Evolutionary conservation across 2,113 vertebrate genomes (phyloP), one percentile per base, ranked within the genome.

Genomic region (Poecile atricapillus): DNA sequence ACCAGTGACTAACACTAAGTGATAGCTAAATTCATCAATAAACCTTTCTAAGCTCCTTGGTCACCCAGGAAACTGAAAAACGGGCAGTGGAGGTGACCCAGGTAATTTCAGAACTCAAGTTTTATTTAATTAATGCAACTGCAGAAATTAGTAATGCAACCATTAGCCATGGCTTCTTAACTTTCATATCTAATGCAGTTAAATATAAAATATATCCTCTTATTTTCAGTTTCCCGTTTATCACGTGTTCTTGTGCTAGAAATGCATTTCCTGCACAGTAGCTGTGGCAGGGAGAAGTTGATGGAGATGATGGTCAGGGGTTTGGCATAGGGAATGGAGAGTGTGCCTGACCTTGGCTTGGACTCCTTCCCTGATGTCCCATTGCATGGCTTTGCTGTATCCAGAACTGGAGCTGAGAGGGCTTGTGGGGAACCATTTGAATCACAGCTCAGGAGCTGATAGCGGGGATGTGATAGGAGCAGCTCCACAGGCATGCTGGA

Each of bases 1-100:
- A 83, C 50, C 55, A 59, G 67, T 86, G 93, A 87, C 62, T 93
- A 91, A 59, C 63, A 55, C 31, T 55, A 91, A 85, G 78, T 82
- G 78, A 63, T 83, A 52, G 35, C 47, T 90, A 59, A 63, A 77
- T 90, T 90, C 5, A 7, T 70, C 68, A 85, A 33, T 77, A 88
- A 92, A 69, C 39, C 20, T 76, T 77, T 69, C 49, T 18, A 82
- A 75, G 43, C 22, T 83, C 55, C 50, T 80, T 65, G 79, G 50
- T 90, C 55, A 70, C 33, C 30, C 75, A 88, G 52, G 33, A 88
- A 86, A 76, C 33, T 76, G 81, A 75, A 67, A 78, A 86, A 73
- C 1, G 37, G 69, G 21, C 30, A 44, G 55, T 39, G n/a, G 84
- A 53, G 78, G 43, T 69, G 55, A 62, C 59, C 52, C 41, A 25